Conservation (phyloP, 2,888 invertebrate genomes). For the Cylindroiulus punctatus region DNA sequence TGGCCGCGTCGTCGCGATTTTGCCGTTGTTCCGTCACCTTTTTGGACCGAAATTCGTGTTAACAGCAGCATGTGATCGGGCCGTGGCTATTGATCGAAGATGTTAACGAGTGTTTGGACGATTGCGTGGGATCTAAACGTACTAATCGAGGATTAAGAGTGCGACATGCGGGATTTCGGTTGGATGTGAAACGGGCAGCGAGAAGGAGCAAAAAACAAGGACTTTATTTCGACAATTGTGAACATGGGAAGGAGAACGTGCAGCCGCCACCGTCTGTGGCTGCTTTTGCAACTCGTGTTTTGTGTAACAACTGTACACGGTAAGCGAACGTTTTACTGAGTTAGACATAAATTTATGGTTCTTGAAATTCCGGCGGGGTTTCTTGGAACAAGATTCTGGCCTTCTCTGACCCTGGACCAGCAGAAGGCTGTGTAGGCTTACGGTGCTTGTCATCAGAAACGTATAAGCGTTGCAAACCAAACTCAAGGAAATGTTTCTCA, state of each 20-base stretch:
- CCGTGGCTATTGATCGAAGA: not conserved
- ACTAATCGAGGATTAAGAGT: constrained; percentile 26
- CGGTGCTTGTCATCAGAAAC: not conserved
- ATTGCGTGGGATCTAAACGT: constrained; percentile 4
- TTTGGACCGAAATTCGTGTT: constrained; percentile 1
- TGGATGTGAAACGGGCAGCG: constrained; percentile 2
- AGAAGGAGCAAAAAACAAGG: not conserved
- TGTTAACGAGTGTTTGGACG: not conserved
- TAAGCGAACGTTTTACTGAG: not conserved
- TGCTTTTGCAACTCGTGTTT: not conserved
- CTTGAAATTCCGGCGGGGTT: not conserved
- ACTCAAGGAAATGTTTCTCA: not conserved
- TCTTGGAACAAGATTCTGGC: not conserved
- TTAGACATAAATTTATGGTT: not conserved
- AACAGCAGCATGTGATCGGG: constrained; percentile 24
- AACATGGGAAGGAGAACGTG: constrained; percentile 14
- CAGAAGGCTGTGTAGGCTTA: not conserved
- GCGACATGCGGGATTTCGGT: constrained; percentile 2
- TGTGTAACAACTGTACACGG: not conserved
- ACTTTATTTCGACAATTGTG: constrained; percentile 1
- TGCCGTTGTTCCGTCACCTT: not conserved
- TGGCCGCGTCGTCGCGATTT: not conserved
- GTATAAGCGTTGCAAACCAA: too few relatives aligned
- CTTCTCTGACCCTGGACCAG: not conserved
- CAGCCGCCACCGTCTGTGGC: not conserved